Evolutionary conservation across 1,140 invertebrate species (phyloP).

Genomic region (Luehdorfia chinensis): DNA sequence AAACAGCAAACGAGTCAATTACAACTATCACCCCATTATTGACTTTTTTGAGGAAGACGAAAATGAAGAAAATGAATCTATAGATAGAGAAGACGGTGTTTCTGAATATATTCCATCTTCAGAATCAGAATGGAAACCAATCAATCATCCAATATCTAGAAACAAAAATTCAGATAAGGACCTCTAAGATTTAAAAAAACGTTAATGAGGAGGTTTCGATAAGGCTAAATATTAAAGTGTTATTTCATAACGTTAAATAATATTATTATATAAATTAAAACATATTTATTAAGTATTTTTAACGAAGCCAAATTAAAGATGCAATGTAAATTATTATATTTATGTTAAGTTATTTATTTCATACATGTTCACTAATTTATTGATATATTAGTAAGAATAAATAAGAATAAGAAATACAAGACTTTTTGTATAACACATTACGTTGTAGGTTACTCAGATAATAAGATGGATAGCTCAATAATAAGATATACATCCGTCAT

Average conservation of each 20-base stretch:
- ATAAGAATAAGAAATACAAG: not conserved
- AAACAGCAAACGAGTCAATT: slow-evolving; percentile 81
- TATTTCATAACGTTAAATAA: no score
- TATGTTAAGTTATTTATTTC: slow-evolving; percentile 37
- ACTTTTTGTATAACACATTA: no score
- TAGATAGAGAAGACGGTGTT: slow-evolving; percentile 63
- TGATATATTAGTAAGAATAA: not conserved
- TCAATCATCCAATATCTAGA: slow-evolving; percentile 43
- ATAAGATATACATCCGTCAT: no score
- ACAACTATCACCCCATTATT: slow-evolving; percentile 91
- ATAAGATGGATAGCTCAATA: no score
- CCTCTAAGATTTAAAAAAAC: no score
- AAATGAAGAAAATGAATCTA: slow-evolving; percentile 47
- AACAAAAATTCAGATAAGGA: no score
- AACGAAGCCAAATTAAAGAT: slow-evolving; percentile 56
- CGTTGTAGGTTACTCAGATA: no score
- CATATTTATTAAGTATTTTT: slow-evolving; percentile 8
- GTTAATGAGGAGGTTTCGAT: no score
- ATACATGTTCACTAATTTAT: slow-evolving; percentile 24
- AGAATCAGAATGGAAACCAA: slow-evolving; percentile 72
- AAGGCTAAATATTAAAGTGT: no score
- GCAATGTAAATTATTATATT: slow-evolving; percentile 52
- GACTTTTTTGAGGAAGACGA: slow-evolving; percentile 83
- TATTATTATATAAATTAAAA: no score
- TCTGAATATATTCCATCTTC: slow-evolving; percentile 35